These are phyloP conservation scores for Drosophila athabasca DNA, from an alignment of 1,140 invertebrate genomes.

Conservation along the genomic window DNA sequence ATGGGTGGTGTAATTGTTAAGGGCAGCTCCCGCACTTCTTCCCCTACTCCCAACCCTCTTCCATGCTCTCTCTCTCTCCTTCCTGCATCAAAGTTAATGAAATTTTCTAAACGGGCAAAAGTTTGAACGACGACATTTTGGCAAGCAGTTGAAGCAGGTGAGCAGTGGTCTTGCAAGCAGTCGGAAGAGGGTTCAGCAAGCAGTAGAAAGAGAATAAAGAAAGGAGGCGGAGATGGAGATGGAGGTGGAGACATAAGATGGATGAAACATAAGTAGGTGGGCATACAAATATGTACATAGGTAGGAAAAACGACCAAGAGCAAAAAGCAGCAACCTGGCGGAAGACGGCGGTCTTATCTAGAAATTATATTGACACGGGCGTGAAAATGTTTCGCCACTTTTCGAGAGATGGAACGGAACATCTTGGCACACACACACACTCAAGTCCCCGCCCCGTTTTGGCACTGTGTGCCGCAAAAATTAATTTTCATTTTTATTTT, in stretches of 20 bases:
- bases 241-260: neutral
- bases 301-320: too few relatives aligned
- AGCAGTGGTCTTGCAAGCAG: too few relatives aligned
- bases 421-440: neutral
- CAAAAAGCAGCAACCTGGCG: neutral
- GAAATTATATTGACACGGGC: slow-evolving; percentile 70
- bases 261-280: neutral
- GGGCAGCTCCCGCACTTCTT: slow-evolving; percentile 18
- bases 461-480: slow-evolving; percentile 60
- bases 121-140: slow-evolving; percentile 50
- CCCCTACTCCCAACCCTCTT: slow-evolving; percentile 2
- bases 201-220: neutral
- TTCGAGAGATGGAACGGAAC: slow-evolving; percentile 1
- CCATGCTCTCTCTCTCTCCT: neutral
- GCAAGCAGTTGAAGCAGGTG: slow-evolving; percentile 6
- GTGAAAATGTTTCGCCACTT: slow-evolving; percentile 54
- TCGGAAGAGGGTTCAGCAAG: too few relatives aligned
- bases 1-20: slow-evolving; percentile 51
- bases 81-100: slow-evolving; percentile 73
- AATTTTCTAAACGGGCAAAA: slow-evolving; percentile 55
- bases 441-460: slow-evolving; percentile 1
- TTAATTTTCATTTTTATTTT: slow-evolving; percentile 73
- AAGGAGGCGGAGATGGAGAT: neutral
- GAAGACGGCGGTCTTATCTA: slow-evolving; percentile 58
- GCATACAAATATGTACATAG: too few relatives aligned